Percentiles rank a stretch among this genome's conserved stretches.
Evolutionary conservation across 2,888 invertebrate species (phyloP).

Genomic region (Agrotis puta): DNA sequence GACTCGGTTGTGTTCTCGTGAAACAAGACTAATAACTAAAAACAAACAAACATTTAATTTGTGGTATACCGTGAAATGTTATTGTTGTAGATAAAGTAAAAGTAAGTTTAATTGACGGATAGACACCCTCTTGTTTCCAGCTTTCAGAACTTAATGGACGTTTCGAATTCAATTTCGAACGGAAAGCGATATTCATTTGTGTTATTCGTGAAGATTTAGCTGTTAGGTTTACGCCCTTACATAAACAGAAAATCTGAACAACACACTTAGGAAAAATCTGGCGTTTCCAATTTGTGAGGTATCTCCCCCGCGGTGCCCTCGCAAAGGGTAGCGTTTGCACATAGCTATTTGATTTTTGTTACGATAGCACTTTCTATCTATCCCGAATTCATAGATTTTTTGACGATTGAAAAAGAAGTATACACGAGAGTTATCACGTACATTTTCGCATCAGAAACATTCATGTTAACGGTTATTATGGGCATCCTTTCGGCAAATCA

Average conservation of each 20-base stretch:
- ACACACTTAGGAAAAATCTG: conserved; percentile 71
- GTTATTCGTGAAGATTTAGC: conserved; percentile 52
- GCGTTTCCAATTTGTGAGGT: conserved; percentile 69
- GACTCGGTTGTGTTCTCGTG: conserved; percentile 29
- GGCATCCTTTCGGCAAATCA: conserved; percentile 16
- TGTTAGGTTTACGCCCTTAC: conserved; percentile 36
- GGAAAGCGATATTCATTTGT: conserved; percentile 33
- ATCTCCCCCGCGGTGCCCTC: conserved; percentile 46
- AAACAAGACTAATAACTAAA: conserved; percentile 31
- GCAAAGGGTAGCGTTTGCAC: conserved; percentile 48
- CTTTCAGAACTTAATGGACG: conserved; percentile 41
- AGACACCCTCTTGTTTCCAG: conserved; percentile 28
- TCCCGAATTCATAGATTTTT: conserved; percentile 47
- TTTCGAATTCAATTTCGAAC: conserved; percentile 32
- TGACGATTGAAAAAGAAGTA: conserved; percentile 46
- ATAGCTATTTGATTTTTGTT: conserved; percentile 60
- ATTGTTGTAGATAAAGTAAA: conserved; percentile 22
- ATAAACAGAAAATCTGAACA: conserved; percentile 63
- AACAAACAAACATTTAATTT: conserved; percentile 37
- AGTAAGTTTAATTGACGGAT: conserved; percentile 49
- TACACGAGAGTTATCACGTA: conserved; percentile 8
- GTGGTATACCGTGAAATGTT: conserved; percentile 21
- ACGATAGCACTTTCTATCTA: conserved; percentile 51
- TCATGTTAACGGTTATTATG: conserved; percentile 13
- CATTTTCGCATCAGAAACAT: conserved; percentile 9